Base-by-base conservation (phyloP, 2,797 vertebrate species). In the Centroberyx gerrardi region DNA sequence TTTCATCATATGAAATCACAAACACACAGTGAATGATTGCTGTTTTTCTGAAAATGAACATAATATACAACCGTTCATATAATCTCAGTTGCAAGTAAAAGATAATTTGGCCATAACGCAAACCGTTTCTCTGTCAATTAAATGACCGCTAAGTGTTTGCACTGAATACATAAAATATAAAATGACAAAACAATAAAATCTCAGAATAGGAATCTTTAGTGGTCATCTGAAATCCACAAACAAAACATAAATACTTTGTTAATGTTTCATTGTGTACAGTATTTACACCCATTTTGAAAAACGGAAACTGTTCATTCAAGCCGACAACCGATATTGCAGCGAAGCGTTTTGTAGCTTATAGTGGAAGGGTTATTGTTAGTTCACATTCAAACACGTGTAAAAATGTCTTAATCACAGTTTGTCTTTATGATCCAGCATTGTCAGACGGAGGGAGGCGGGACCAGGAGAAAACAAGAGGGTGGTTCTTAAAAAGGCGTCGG, bases 141-240 rank as follows among this genome's bases (percentile, higher is more conserved):
- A 49, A 69, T 5, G 42, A 29, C 61, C n/a, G 48, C 48, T 22
- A 42, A 62, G 49, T 5, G 48, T 59, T 68, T 44, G 17, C 56
- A 60, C 31, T 17, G 14, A 51, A 40, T 12, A 56, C 62, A 83
- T 64, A 48, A 62, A 79, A 73, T 68, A 72, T 46, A 73, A 52
- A 55, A 61, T 8, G 12, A 70, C 29, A 31, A 48, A 56, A 17
- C 53, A 14, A 40, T 52, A 22, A 33, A 17, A 68, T 63, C 51
- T 69, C 18, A 56, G 51, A 80, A 46, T 8, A 72, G 51, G 56
- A 62, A 74, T 76, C 68, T 80, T 62, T 83, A 86, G 89, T 90
- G 89, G 85, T 90, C 62, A 80, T 82, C 56, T 73, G 53, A 68
- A 62, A 14, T 72, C 76, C 73, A 74, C 68, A 81, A 76, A 68